Conservation (phyloP, 1,140 invertebrate genomes). For the Luehdorfia chinensis region DNA sequence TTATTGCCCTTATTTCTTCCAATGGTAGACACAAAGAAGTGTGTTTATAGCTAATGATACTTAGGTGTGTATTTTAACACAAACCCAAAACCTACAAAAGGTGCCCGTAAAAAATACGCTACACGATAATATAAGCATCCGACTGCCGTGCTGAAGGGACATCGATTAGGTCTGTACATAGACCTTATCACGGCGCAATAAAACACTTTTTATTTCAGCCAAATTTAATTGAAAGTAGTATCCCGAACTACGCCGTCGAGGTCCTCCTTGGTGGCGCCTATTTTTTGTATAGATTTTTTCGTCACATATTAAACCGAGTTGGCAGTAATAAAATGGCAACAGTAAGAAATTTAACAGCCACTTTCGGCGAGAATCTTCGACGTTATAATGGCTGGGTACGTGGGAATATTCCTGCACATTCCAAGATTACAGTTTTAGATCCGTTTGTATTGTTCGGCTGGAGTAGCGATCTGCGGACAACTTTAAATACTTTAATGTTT, state of each 20-base stretch:
- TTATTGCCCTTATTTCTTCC: conserved; percentile 69
- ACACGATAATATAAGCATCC: conserved; percentile 64
- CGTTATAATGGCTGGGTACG: conserved; percentile 48
- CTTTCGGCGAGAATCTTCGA: conserved; percentile 52
- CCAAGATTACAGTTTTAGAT: conserved; percentile 34
- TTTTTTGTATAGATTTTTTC: conserved; percentile 68
- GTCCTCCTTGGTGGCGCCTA: conserved; percentile 68
- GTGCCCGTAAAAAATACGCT: conserved; percentile 63
- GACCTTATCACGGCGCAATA: not conserved
- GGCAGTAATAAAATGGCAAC: conserved; percentile 70
- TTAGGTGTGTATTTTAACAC: conserved; percentile 77
- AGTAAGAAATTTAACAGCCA: conserved; percentile 65
- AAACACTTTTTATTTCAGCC: not conserved
- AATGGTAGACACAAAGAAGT: conserved; percentile 69
- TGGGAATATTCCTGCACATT: conserved; percentile 37
- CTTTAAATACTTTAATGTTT: not conserved
- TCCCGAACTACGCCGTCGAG: conserved; percentile 35
- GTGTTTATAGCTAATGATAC: conserved; percentile 75
- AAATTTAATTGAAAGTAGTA: conserved; percentile 6
- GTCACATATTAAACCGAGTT: conserved; percentile 61
- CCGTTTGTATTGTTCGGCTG: not conserved
- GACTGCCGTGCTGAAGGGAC: conserved; percentile 32
- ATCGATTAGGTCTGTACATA: not conserved
- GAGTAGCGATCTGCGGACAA: not conserved
- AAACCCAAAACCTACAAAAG: conserved; percentile 62